These are phyloP conservation scores for Cydia pomonella DNA, from an alignment of 1,140 invertebrate species.

Conservation along the genomic window DNA sequence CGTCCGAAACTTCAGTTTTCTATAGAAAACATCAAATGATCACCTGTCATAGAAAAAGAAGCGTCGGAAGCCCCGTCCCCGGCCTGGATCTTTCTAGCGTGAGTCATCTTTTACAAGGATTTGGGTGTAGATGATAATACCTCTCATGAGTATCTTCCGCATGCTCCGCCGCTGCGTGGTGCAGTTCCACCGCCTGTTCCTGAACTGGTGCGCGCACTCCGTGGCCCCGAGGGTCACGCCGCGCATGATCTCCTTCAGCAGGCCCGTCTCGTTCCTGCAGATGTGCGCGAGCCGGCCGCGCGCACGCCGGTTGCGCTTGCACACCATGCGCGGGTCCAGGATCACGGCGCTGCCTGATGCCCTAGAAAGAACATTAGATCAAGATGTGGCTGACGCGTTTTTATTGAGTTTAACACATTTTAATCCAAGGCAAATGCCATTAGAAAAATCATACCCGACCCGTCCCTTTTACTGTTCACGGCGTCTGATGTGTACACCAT, in stretches of 20 bases:
- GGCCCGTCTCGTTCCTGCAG: constrained; percentile 86
- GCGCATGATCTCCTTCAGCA: constrained; percentile 88
- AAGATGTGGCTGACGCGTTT: no score
- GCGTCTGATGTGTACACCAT: no score
- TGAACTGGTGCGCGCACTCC: constrained; percentile 93
- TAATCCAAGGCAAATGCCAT: no score
- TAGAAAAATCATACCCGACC: no score
- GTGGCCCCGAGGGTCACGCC: constrained; percentile 89
- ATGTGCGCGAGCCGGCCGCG: constrained; percentile 89
- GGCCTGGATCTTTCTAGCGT: no score
- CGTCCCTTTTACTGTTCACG: no score
- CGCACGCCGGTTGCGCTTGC: constrained; percentile 87
- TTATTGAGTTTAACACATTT: no score
- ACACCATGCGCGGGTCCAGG: constrained; percentile 93
- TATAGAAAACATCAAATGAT: no score
- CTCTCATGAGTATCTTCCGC: constrained; percentile 90
- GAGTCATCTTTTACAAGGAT: no score
- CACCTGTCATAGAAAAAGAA: no score
- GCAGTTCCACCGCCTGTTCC: constrained; percentile 92
- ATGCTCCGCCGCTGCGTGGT: constrained; percentile 88
- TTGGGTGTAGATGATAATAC: constrained; percentile 78
- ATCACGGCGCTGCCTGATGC: constrained; percentile 90
- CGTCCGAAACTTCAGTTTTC: no score
- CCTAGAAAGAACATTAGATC: constrained; percentile 83
- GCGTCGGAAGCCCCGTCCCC: no score